Percentiles rank a stretch among this genome's conserved stretches.
These are phyloP conservation scores for Drosophila bunnanda DNA, from an alignment of 2,888 invertebrate genomes.

Conservation along the genomic window DNA sequence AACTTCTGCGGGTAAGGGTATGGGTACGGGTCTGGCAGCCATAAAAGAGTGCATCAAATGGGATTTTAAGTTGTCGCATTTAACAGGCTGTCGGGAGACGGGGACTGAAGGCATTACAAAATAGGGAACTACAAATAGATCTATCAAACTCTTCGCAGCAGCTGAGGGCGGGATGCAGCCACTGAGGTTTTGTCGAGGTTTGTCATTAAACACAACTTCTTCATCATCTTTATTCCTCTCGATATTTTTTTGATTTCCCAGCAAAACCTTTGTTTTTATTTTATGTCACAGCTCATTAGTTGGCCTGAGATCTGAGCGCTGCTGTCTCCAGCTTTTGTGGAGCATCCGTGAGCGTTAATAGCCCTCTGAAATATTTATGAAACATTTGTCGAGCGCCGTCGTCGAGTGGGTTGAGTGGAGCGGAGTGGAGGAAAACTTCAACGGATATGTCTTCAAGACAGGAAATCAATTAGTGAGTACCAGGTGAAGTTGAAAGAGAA, in stretches of 20 bases:
- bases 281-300: constrained; percentile 74
- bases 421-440: constrained; percentile 16
- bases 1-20: constrained; percentile 38
- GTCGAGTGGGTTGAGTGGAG: constrained; percentile 30
- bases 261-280: constrained; percentile 64
- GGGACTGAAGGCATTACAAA: constrained; percentile 5
- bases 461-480: constrained; percentile 34
- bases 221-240: constrained; percentile 27
- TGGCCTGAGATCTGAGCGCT: constrained; percentile 34
- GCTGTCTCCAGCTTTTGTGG: constrained; percentile 22
- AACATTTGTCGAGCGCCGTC: constrained; percentile 46
- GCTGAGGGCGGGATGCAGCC: constrained; percentile 23
- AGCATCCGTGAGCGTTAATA: constrained; percentile 59
- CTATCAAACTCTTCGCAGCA: constrained; percentile 72
- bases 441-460: constrained; percentile 30
- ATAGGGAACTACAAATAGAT: constrained; percentile 75
- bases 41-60: constrained; percentile 82
- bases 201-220: constrained; percentile 54
- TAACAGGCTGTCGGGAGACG: constrained; percentile 61
- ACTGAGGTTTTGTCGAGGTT: constrained; percentile 58
- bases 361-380: constrained; percentile 58
- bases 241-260: constrained; percentile 29
- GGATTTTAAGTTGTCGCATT: constrained; percentile 82
- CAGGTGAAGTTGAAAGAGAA: constrained; percentile 20
- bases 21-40: constrained; percentile 51